phyloP scores from a whole-genome alignment of 2,888 invertebrate genomes.

The Nezara viridula region DNA sequence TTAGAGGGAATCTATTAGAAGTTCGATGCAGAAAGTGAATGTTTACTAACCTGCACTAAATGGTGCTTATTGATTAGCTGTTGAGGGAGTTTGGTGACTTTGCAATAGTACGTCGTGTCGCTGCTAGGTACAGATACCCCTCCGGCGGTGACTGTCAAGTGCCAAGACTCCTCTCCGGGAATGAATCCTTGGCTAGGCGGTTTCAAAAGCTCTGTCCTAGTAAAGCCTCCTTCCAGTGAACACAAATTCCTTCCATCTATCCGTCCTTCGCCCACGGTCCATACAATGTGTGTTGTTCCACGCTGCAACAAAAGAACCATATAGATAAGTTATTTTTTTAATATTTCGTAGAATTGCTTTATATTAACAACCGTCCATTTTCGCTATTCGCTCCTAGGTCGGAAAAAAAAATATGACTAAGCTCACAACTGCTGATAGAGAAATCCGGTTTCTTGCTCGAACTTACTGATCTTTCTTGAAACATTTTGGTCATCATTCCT shows the following conservation, averaged over 20 bases:
- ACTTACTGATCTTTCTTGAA: too few relatives aligned
- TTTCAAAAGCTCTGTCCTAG: conserved; percentile 81
- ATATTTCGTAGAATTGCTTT: too few relatives aligned
- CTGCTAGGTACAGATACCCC: conserved; percentile 81
- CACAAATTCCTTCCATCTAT: conserved; percentile 78
- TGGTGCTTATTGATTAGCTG: conserved; percentile 77
- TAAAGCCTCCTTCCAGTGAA: conserved; percentile 77
- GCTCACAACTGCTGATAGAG: too few relatives aligned
- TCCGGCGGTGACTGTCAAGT: conserved; percentile 76
- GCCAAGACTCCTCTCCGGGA: conserved; percentile 72
- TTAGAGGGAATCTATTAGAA: too few relatives aligned
- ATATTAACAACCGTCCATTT: too few relatives aligned
- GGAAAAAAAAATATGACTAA: too few relatives aligned
- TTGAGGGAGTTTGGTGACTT: conserved; percentile 83
- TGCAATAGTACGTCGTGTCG: conserved; percentile 99
- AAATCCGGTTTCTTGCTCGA: too few relatives aligned
- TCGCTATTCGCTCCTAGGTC: too few relatives aligned
- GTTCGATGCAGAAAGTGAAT: background rate
- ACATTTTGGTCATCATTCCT: too few relatives aligned
- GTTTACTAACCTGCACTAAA: conserved; percentile 77
- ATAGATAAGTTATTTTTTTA: background rate
- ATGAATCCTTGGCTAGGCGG: conserved; percentile 68
- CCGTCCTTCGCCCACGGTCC: conserved; percentile 84
- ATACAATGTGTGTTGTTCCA: conserved; percentile 90
- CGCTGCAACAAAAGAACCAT: conserved; percentile 73